Evolutionary conservation across 2,888 invertebrate species (phyloP).

Genomic region (Teleogryllus oceanicus): DNA sequence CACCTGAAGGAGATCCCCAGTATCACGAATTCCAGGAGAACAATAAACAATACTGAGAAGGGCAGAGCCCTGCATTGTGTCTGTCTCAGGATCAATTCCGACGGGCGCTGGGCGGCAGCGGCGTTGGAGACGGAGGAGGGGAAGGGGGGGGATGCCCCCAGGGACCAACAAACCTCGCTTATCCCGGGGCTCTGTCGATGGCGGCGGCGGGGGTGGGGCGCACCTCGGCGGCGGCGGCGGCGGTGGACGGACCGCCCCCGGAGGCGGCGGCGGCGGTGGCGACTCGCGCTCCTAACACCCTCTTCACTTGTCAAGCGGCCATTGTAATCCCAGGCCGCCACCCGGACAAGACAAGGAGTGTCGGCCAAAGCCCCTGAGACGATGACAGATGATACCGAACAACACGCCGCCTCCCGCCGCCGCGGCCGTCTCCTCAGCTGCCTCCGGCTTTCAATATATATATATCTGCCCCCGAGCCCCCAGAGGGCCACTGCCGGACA

Average conservation of each 20-base stretch:
- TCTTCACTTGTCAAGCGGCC: constrained; percentile 7
- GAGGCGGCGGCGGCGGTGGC: neutral
- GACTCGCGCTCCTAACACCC: neutral
- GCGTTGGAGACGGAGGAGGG: neutral
- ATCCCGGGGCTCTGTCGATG: constrained; percentile 1
- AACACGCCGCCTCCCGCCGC: neutral
- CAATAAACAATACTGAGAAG: no score
- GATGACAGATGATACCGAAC: constrained; percentile 18
- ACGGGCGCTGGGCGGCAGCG: no score
- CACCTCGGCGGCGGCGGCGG: neutral
- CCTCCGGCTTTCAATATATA: neutral
- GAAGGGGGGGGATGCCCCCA: neutral
- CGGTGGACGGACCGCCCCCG: neutral
- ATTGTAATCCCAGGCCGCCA: neutral
- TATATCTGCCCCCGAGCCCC: no score
- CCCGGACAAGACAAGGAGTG: constrained; percentile 18
- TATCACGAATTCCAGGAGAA: no score
- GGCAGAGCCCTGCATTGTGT: no score
- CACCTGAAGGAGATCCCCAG: no score
- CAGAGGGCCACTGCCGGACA: no score
- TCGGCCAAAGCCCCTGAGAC: neutral
- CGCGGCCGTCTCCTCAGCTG: neutral
- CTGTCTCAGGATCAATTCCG: no score
- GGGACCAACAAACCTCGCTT: neutral
- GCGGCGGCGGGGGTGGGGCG: neutral